phyloP scores from a whole-genome alignment of 2,888 invertebrate genomes.

The Cacoxenus indagator region DNA sequence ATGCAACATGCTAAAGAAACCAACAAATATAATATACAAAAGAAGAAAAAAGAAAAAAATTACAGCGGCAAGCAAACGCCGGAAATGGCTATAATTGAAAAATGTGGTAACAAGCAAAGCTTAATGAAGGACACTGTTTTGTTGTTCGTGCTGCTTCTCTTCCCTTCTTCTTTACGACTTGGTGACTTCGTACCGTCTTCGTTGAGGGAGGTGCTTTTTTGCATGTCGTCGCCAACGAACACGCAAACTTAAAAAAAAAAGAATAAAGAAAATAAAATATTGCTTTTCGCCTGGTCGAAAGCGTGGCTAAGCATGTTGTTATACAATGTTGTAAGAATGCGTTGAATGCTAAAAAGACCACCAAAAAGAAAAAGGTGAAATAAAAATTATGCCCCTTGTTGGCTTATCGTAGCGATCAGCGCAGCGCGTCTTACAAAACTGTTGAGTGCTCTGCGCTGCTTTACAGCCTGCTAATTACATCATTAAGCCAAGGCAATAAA shows the following conservation, averaged over 20 bases:
- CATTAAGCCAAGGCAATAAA: background rate
- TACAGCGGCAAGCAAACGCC: slow-evolving; percentile 30
- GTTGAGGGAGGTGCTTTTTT: slow-evolving; percentile 26
- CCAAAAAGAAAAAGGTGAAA: too few relatives aligned
- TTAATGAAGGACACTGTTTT: slow-evolving; percentile 61
- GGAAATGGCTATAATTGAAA: slow-evolving; percentile 67
- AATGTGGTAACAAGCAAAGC: slow-evolving; percentile 67
- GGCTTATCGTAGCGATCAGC: slow-evolving; percentile 7
- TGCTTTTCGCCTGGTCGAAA: slow-evolving; percentile 27
- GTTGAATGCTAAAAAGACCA: background rate
- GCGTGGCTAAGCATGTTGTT: slow-evolving; percentile 57
- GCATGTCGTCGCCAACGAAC: slow-evolving; percentile 39
- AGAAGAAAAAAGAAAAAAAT: slow-evolving; percentile 25
- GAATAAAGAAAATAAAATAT: slow-evolving; percentile 1
- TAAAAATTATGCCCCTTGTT: background rate
- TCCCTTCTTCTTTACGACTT: too few relatives aligned
- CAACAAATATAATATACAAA: slow-evolving; percentile 25
- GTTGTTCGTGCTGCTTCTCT: too few relatives aligned
- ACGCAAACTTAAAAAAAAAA: slow-evolving; percentile 39
- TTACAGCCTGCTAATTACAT: background rate
- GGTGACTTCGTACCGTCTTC: background rate
- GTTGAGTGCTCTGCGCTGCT: background rate
- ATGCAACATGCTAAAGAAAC: slow-evolving; percentile 6
- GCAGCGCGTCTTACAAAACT: background rate
- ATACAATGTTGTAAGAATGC: slow-evolving; percentile 56